Conservation (phyloP, 2,797 vertebrate species). For the Sebastes vulpes region DNA sequence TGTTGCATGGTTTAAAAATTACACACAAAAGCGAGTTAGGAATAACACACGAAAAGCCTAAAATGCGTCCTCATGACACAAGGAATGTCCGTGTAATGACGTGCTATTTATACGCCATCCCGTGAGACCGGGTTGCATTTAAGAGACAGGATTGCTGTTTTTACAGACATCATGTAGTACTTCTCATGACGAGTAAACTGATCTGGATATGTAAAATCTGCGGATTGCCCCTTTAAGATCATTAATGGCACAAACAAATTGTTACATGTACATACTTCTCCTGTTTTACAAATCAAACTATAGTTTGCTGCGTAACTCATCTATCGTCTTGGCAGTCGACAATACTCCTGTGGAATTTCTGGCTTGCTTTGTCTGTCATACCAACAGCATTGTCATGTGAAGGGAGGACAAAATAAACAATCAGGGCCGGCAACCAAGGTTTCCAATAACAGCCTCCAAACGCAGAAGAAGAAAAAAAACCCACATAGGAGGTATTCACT, state of each 20-base stretch:
- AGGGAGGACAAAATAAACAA: slow-evolving; percentile 77
- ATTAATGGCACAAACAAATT: neutral
- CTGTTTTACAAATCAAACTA: neutral
- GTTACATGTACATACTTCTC: neutral
- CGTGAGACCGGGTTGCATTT: too few species aligned
- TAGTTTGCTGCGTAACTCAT: slow-evolving; percentile 14
- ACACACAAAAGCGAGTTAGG: too few species aligned
- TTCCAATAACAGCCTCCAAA: slow-evolving; percentile 72
- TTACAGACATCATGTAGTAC: neutral
- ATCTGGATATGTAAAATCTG: neutral
- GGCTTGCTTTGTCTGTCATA: slow-evolving; percentile 49
- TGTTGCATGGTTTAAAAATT: too few species aligned
- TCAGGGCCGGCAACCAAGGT: slow-evolving; percentile 58
- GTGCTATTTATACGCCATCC: too few species aligned
- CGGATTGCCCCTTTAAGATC: neutral
- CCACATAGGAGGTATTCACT: slow-evolving; percentile 62
- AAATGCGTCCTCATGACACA: too few species aligned
- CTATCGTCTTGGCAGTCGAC: slow-evolving; percentile 44
- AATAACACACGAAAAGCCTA: too few species aligned
- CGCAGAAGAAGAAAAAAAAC: neutral
- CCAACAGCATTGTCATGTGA: slow-evolving; percentile 66
- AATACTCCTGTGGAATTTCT: slow-evolving; percentile 52
- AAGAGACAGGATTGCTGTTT: neutral
- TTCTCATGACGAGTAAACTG: neutral
- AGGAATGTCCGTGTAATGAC: too few species aligned